phyloP scores from a whole-genome alignment of 1,140 invertebrate species.

The Pseudobourletiella spinata region DNA sequence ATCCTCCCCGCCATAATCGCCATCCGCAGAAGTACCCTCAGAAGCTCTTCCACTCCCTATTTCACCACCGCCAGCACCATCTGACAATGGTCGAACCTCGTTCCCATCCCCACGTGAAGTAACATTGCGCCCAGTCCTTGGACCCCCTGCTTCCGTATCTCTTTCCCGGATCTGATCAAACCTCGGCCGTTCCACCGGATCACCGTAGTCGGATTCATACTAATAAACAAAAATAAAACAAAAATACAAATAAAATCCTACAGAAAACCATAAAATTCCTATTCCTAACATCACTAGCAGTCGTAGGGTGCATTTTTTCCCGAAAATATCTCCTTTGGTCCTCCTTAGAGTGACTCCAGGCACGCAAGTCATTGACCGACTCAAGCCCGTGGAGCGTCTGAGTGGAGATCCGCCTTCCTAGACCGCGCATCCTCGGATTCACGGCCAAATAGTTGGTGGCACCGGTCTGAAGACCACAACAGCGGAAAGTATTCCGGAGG shows the following conservation, averaged over 20 bases:
- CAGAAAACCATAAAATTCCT: not conserved
- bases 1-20: too few species aligned
- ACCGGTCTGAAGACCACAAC: not conserved
- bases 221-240: not conserved
- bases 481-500: not conserved
- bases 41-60: too few species aligned
- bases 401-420: slow-evolving; percentile 15
- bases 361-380: slow-evolving; percentile 25
- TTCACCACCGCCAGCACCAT: too few species aligned
- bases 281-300: not conserved
- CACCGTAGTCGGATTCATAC: not conserved
- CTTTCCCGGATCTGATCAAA: too few species aligned
- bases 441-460: not conserved
- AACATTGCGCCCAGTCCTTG: too few species aligned
- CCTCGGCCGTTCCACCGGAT: not conserved
- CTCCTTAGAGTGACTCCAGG: slow-evolving; percentile 17
- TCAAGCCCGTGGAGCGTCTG: slow-evolving; percentile 23
- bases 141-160: too few species aligned
- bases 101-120: too few species aligned
- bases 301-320: slow-evolving; percentile 17
- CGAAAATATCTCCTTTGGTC: slow-evolving; percentile 17
- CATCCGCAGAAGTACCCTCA: too few species aligned
- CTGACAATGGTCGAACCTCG: too few species aligned
- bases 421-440: slow-evolving; percentile 4
- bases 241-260: not conserved